Percentiles rank a stretch among this genome's conserved stretches.
Evolutionary conservation across 2,888 invertebrate species (phyloP).

Genomic region (Drosophila pseudotalamancana): DNA sequence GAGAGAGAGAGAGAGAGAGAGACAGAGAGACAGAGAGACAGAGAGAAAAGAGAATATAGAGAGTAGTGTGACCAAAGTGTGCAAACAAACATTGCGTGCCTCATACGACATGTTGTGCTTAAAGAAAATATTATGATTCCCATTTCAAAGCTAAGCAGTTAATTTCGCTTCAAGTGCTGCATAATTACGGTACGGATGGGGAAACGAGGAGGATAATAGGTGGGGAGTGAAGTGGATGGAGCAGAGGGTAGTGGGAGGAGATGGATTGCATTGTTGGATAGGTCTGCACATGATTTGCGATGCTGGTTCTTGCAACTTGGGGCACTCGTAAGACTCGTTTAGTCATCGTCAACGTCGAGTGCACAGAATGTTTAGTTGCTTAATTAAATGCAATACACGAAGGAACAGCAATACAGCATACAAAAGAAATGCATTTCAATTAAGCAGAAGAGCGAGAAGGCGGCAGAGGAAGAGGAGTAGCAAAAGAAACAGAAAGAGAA

Average conservation of each 20-base stretch:
- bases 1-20: not conserved
- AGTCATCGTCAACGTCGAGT: constrained; percentile 39
- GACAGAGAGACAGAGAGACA: not conserved
- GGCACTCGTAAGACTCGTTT: constrained; percentile 23
- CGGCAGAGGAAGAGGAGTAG: not conserved
- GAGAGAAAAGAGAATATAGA: not conserved
- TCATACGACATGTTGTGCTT: not conserved
- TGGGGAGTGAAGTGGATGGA: not conserved
- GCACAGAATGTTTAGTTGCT: constrained; percentile 56
- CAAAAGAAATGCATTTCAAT: constrained; percentile 65
- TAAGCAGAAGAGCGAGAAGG: constrained; percentile 19
- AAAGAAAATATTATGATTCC: constrained; percentile 57
- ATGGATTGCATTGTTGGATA: too few species aligned
- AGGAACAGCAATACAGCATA: constrained; percentile 30
- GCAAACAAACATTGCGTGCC: constrained; percentile 52
- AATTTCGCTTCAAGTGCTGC: constrained; percentile 39
- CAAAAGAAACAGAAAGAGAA: not conserved
- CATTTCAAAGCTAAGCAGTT: constrained; percentile 46
- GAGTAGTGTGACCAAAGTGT: constrained; percentile 36
- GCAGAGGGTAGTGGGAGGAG: too few species aligned
- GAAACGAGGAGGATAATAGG: not conserved
- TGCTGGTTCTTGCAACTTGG: constrained; percentile 17
- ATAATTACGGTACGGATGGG: constrained; percentile 35
- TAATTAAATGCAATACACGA: constrained; percentile 61
- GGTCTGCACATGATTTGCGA: constrained; percentile 46